phyloP scores from a whole-genome alignment of 2,888 invertebrate species.

The Petrophora chlorosata region DNA sequence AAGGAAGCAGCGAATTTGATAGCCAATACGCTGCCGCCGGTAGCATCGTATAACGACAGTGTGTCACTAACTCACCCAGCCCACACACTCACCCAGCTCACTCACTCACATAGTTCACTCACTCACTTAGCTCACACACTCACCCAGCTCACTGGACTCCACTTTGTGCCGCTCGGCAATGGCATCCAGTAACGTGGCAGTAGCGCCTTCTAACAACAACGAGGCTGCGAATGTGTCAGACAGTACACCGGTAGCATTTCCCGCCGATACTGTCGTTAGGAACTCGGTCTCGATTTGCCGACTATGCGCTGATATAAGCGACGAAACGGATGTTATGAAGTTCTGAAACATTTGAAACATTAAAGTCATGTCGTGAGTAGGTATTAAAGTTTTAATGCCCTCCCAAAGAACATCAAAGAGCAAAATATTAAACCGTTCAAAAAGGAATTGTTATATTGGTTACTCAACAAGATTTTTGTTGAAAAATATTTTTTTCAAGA shows the following conservation, averaged over 20 bases:
- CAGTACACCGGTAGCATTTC: slow-evolving; percentile 56
- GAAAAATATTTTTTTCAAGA: not conserved
- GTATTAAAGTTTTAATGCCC: too few relatives aligned
- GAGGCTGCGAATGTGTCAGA: slow-evolving; percentile 64
- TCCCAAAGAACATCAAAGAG: too few relatives aligned
- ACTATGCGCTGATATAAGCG: slow-evolving; percentile 54
- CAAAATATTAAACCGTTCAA: too few relatives aligned
- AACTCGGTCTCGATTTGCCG: slow-evolving; percentile 65
- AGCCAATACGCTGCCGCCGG: too few relatives aligned
- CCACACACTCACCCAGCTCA: too few relatives aligned
- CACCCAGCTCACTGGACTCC: slow-evolving; percentile 32
- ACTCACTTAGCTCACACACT: too few relatives aligned
- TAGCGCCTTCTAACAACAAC: slow-evolving; percentile 55
- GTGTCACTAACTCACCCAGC: not conserved
- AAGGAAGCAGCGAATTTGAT: too few relatives aligned
- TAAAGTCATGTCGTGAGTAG: too few relatives aligned
- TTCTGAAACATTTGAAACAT: slow-evolving; percentile 43
- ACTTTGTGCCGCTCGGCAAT: slow-evolving; percentile 40
- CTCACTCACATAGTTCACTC: too few relatives aligned
- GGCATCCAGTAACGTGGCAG: slow-evolving; percentile 47
- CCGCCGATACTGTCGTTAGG: slow-evolving; percentile 45
- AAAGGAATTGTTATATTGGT: too few relatives aligned
- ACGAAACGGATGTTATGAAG: slow-evolving; percentile 50
- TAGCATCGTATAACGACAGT: too few relatives aligned
- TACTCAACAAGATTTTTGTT: not conserved